Evolutionary conservation across 1,140 invertebrate genomes (phyloP).

Genomic region (Brachionus rotundiformis): DNA sequence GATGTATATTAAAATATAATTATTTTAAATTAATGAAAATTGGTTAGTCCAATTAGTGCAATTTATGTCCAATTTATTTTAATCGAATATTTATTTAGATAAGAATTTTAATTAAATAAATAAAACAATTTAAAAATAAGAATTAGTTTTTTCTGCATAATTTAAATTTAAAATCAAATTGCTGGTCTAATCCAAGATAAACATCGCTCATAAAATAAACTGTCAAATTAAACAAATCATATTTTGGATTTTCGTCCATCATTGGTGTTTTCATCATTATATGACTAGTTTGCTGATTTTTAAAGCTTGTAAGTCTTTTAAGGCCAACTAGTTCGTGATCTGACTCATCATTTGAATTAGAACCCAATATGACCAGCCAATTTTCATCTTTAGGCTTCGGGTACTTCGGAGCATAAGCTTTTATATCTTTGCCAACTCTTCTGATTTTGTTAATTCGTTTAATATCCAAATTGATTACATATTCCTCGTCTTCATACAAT

Average conservation of each 20-base stretch:
- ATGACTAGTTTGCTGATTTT: conserved; percentile 61
- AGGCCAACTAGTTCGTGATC: conserved; percentile 77
- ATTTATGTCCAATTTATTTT: too few species aligned
- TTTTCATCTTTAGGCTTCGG: conserved; percentile 90
- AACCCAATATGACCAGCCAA: conserved; percentile 85
- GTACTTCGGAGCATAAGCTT: conserved; percentile 78
- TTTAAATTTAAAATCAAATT: conserved; percentile 70
- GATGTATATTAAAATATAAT: too few species aligned
- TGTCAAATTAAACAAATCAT: conserved; percentile 61
- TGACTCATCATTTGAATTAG: conserved; percentile 66
- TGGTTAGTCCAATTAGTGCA: too few species aligned
- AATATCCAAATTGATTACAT: conserved; percentile 44
- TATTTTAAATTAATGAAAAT: too few species aligned
- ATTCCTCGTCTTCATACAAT: conserved; percentile 45
- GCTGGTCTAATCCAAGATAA: conserved; percentile 91
- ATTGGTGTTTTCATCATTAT: conserved; percentile 72
- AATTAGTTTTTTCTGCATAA: conserved; percentile 55
- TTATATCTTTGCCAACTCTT: conserved; percentile 57
- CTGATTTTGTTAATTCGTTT: conserved; percentile 8
- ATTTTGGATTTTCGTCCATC: conserved; percentile 63
- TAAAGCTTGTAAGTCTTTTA: conserved; percentile 70
- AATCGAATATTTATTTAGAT: background rate
- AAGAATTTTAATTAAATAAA: background rate
- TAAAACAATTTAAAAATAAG: background rate
- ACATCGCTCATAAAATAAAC: conserved; percentile 89